phyloP scores from a whole-genome alignment of 2,113 vertebrate species.

The Chaetops frenatus region DNA sequence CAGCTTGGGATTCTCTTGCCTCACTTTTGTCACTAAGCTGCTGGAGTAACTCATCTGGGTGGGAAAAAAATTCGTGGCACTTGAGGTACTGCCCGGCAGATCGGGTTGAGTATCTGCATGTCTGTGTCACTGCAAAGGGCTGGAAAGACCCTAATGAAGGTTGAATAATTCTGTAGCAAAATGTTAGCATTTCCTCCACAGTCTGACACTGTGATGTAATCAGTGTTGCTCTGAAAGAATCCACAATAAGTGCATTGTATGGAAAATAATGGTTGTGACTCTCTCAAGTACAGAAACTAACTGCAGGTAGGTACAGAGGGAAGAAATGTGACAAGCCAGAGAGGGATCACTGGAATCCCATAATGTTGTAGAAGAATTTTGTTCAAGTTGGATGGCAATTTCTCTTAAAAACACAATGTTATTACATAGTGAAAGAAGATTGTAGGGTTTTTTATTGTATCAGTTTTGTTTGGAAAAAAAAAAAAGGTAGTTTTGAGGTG shows the following conservation, averaged over 20 bases:
- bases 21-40: neutral
- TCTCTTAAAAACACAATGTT: neutral
- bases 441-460: neutral
- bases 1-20: neutral
- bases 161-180: neutral
- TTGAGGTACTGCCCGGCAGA: neutral
- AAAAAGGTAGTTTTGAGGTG: neutral
- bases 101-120: accelerated
- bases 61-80: neutral
- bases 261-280: neutral
- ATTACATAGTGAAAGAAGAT: neutral
- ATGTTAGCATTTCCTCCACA: neutral
- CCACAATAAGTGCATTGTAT: neutral
- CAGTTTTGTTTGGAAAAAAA: neutral
- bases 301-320: neutral
- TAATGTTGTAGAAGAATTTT: neutral
- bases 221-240: neutral
- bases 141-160: neutral
- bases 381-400: neutral
- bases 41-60: neutral
- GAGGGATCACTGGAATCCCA: accelerated
- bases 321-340: neutral
- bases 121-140: neutral
- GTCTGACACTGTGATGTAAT: neutral
- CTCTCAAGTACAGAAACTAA: neutral